A percentile compares a stretch with the other conserved stretches of the same genome.
Evolutionary conservation across 2,797 vertebrate genomes (phyloP).

Genomic region (Lateolabrax maculatus): DNA sequence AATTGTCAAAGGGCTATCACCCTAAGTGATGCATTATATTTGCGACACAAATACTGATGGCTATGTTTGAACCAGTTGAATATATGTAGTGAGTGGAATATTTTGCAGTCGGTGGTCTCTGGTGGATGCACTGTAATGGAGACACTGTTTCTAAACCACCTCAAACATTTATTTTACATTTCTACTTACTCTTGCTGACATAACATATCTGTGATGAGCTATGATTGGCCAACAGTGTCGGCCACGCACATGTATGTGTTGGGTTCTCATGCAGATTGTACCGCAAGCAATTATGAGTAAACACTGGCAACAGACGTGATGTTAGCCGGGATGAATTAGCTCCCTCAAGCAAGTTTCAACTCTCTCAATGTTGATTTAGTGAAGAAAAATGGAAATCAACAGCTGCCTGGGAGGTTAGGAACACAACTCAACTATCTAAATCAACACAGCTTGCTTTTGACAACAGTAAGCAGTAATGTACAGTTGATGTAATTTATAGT

Average conservation of each 20-base stretch:
- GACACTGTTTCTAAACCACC: neutral
- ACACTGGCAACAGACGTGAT: neutral
- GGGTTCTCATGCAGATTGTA: neutral
- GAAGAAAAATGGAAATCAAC: neutral
- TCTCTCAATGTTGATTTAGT: neutral
- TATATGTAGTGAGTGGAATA: no score
- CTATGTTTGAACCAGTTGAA: neutral
- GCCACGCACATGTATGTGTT: neutral
- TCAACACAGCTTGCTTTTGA: constrained; percentile 6
- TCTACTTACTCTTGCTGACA: neutral
- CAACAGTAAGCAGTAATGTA: constrained; percentile 21
- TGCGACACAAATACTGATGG: neutral
- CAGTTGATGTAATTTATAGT: neutral
- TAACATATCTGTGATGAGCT: neutral
- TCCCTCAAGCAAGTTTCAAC: neutral
- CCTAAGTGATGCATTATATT: neutral
- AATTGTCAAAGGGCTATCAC: neutral
- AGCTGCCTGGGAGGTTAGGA: constrained; percentile 9
- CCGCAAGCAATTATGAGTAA: constrained; percentile 3
- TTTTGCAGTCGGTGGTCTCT: neutral
- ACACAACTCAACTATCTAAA: neutral
- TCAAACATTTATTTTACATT: neutral
- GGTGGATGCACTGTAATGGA: neutral
- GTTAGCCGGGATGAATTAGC: neutral
- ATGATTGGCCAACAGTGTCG: neutral